Evolutionary conservation across 2,113 vertebrate species (phyloP).

Genomic region (Ahaetulla prasina): DNA sequence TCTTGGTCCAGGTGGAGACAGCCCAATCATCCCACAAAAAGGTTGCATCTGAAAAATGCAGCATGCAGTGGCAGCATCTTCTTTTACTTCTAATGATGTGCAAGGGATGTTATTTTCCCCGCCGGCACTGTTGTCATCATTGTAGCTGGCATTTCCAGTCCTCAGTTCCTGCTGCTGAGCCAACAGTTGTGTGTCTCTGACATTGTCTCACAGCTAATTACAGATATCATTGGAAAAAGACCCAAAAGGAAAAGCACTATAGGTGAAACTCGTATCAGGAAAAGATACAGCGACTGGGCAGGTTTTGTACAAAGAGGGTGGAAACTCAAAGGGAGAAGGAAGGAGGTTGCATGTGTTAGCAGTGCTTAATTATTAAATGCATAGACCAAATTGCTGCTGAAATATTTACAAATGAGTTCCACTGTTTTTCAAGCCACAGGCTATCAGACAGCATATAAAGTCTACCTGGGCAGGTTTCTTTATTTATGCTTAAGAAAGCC

Average conservation of each 20-base stretch:
- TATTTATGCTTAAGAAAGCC: neutral
- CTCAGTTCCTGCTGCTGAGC: neutral
- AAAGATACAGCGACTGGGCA: neutral
- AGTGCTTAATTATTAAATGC: conserved; percentile 1
- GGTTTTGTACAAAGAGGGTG: conserved; percentile 5
- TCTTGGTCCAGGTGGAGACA: conserved; percentile 45
- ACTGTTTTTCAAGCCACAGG: neutral
- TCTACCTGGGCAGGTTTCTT: neutral
- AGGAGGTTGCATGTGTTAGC: neutral
- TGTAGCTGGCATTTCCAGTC: conserved; percentile 34
- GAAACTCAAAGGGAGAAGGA: conserved; percentile 28
- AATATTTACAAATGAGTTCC: neutral
- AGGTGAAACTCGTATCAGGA: neutral
- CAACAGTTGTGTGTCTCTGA: neutral
- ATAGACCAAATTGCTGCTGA: neutral
- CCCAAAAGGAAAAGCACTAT: neutral
- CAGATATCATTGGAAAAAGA: conserved; percentile 14
- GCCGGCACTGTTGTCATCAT: neutral
- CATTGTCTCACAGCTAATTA: conserved; percentile 36
- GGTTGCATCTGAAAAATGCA: neutral
- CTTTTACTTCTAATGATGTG: neutral
- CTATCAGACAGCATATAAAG: neutral
- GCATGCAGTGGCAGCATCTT: conserved; percentile 14
- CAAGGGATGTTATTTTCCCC: conserved; percentile 11
- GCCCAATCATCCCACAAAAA: conserved; percentile 8